phyloP scores from a whole-genome alignment of 2,797 vertebrate genomes.

The Argyrosomus regius region DNA sequence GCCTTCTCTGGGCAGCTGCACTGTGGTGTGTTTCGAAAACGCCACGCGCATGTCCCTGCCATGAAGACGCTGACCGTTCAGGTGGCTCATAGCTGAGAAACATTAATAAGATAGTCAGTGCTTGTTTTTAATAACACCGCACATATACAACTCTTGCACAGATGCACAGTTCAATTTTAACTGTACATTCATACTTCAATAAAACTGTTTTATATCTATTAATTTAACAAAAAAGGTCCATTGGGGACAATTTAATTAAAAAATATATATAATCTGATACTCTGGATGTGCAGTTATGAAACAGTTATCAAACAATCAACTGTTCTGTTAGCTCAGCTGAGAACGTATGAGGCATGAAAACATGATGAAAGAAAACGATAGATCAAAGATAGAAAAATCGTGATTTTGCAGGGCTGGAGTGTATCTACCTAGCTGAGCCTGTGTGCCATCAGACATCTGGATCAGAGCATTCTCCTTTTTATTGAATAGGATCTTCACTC shows the following conservation, averaged over 20 bases:
- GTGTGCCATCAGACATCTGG: constrained; percentile 97
- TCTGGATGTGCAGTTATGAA: background rate
- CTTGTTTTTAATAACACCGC: background rate
- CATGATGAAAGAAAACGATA: constrained; percentile 32
- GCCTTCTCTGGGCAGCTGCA: constrained; percentile 94
- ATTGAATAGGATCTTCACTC: constrained; percentile 98
- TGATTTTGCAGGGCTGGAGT: constrained; percentile 1
- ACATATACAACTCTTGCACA: background rate
- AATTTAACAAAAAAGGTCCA: background rate
- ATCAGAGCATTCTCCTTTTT: constrained; percentile 98
- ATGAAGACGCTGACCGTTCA: constrained; percentile 94
- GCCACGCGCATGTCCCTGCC: constrained; percentile 94
- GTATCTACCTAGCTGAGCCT: constrained; percentile 94
- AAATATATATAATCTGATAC: background rate
- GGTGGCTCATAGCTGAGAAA: constrained; percentile 93
- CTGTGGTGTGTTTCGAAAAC: constrained; percentile 95
- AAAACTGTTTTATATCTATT: background rate
- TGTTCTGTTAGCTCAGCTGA: background rate
- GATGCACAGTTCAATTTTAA: background rate
- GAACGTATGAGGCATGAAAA: background rate
- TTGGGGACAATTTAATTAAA: background rate
- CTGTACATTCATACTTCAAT: background rate
- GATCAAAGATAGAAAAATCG: constrained; percentile 15
- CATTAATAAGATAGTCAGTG: background rate
- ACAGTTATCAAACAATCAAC: background rate